Percentiles rank a stretch among this genome's conserved stretches.
Evolutionary conservation across 2,113 vertebrate genomes (phyloP).

Genomic region (Montifringilla adamsi): DNA sequence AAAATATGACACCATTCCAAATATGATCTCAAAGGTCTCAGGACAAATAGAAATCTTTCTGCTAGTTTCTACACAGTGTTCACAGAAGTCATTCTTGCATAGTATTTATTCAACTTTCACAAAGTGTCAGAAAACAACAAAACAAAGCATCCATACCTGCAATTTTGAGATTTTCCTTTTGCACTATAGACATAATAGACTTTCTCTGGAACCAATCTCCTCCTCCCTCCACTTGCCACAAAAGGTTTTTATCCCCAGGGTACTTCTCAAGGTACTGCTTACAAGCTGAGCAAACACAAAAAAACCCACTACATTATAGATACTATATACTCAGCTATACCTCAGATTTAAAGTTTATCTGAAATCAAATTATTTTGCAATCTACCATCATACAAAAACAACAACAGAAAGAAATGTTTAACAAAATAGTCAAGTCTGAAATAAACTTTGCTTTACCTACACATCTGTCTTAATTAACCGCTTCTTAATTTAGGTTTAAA

Average conservation of each 20-base stretch:
- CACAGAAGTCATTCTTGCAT: background rate
- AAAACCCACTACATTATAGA: background rate
- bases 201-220: slow-evolving; percentile 80
- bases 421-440: background rate
- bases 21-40: background rate
- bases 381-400: background rate
- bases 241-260: slow-evolving; percentile 75
- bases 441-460: background rate
- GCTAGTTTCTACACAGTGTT: background rate
- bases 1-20: background rate
- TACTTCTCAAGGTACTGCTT: slow-evolving; percentile 81
- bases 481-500: background rate
- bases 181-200: slow-evolving; percentile 68
- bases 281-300: slow-evolving; percentile 78
- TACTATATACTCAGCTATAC: background rate
- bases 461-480: background rate
- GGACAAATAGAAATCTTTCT: background rate
- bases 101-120: background rate
- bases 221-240: slow-evolving; percentile 84
- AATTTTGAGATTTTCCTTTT: slow-evolving; percentile 49
- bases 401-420: background rate
- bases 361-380: background rate
- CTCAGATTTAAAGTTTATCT: background rate
- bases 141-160: slow-evolving; percentile 65
- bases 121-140: background rate